phyloP scores from a whole-genome alignment of 2,113 vertebrate species.

The Halichoeres trimaculatus region DNA sequence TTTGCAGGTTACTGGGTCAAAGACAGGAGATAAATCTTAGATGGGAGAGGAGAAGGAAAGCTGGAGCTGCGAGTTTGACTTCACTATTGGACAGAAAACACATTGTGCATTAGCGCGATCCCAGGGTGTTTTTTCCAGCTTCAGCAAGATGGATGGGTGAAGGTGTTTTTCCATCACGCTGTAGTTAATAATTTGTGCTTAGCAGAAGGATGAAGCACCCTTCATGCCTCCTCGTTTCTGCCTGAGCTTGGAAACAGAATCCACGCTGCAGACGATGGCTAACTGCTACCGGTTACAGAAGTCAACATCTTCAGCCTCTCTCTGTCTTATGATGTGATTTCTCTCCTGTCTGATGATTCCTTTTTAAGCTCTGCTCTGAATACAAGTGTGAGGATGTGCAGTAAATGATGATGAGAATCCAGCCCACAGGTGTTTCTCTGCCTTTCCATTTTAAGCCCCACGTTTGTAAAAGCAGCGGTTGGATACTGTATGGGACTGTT shows the following conservation, averaged over 20 bases:
- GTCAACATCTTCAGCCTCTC: slow-evolving; percentile 17
- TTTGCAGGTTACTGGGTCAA: slow-evolving; percentile 54
- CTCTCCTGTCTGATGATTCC: neutral
- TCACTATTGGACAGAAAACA: slow-evolving; percentile 46
- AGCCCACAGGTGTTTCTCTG: neutral
- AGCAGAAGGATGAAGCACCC: slow-evolving; percentile 23
- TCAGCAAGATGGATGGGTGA: slow-evolving; percentile 44
- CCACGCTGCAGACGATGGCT: slow-evolving; percentile 14
- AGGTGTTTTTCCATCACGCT: slow-evolving; percentile 23
- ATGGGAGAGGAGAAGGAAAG: neutral
- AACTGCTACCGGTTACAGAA: neutral
- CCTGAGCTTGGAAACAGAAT: slow-evolving; percentile 3
- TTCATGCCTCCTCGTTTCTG: slow-evolving; percentile 16
- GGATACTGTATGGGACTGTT: slow-evolving; percentile 1
- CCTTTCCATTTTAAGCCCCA: neutral
- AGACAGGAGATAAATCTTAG: slow-evolving; percentile 44
- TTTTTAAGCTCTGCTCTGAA: neutral
- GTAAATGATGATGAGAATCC: slow-evolving; percentile 4
- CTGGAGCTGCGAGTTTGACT: slow-evolving; percentile 18
- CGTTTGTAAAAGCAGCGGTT: neutral
- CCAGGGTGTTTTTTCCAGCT: slow-evolving; percentile 29
- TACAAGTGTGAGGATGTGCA: neutral
- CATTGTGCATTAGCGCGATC: slow-evolving; percentile 12
- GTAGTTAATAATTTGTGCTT: slow-evolving; percentile 58
- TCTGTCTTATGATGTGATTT: slow-evolving; percentile 4